Percentiles rank a stretch among this genome's conserved stretches.
phyloP scores from a whole-genome alignment of 2,113 vertebrate genomes.

The Ophiodon elongatus region DNA sequence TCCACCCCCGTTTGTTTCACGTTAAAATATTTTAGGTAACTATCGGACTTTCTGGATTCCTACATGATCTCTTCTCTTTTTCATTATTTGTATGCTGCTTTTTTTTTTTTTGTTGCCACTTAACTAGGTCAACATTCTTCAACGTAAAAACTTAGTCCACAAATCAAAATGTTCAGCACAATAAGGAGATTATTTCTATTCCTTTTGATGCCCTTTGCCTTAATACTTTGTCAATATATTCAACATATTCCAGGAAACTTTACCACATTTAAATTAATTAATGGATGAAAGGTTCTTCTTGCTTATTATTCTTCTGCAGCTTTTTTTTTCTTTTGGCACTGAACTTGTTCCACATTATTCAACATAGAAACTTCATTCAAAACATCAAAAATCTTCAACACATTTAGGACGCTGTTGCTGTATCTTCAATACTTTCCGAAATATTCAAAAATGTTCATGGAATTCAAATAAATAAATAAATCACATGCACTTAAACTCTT shows the following conservation, averaged over 20 bases:
- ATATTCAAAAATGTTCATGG: neutral
- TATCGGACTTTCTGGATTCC: neutral
- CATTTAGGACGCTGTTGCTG: neutral
- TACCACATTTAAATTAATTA: neutral
- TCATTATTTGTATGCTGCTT: neutral
- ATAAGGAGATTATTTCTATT: neutral
- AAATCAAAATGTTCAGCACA: neutral
- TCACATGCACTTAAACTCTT: neutral
- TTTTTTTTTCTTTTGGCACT: neutral
- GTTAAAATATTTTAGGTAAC: neutral
- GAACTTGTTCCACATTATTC: neutral
- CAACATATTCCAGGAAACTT: neutral
- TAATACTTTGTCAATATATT: neutral
- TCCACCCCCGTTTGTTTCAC: neutral
- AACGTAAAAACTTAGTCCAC: neutral
- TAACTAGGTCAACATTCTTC: neutral
- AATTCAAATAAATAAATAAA: neutral
- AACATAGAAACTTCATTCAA: neutral
- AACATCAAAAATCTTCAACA: neutral
- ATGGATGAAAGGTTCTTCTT: neutral
- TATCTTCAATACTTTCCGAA: neutral
- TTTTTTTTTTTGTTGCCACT: neutral
- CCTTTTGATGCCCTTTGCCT: neutral
- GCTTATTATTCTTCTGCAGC: neutral
- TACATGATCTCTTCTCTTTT: neutral